phyloP scores from a whole-genome alignment of 2,113 vertebrate genomes.

The Oreocharis arfaki region DNA sequence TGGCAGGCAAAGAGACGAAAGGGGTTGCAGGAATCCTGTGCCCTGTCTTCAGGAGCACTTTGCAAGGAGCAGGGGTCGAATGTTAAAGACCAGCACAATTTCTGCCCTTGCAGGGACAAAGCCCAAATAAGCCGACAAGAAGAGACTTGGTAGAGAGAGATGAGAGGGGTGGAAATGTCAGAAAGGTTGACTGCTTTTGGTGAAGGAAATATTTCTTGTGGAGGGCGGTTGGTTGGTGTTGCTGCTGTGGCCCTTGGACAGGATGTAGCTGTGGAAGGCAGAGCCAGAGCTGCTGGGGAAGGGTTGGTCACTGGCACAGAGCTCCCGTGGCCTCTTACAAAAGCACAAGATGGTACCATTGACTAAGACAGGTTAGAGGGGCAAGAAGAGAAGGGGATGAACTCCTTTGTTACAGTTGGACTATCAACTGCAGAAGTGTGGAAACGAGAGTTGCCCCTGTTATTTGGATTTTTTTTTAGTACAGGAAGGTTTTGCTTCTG shows the following conservation, averaged over 20 bases:
- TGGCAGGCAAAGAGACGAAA: not conserved
- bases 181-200: not conserved
- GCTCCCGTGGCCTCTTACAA: not conserved
- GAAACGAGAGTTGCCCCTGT: not conserved
- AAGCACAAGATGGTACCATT: not conserved
- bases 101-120: not conserved
- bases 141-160: not conserved
- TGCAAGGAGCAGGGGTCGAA: not conserved
- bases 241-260: not conserved
- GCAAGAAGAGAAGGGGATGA: not conserved
- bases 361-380: not conserved
- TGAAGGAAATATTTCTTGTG: not conserved
- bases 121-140: not conserved
- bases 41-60: not conserved
- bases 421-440: not conserved
- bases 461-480: not conserved
- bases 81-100: not conserved
- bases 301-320: not conserved
- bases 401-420: not conserved
- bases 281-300: not conserved
- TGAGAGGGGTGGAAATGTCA: not conserved
- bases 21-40: not conserved
- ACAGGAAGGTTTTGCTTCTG: not conserved
- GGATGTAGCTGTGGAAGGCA: accelerated
- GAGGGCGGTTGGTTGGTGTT: not conserved